phyloP scores from a whole-genome alignment of 1,140 invertebrate species.

The Asobara japonica region DNA sequence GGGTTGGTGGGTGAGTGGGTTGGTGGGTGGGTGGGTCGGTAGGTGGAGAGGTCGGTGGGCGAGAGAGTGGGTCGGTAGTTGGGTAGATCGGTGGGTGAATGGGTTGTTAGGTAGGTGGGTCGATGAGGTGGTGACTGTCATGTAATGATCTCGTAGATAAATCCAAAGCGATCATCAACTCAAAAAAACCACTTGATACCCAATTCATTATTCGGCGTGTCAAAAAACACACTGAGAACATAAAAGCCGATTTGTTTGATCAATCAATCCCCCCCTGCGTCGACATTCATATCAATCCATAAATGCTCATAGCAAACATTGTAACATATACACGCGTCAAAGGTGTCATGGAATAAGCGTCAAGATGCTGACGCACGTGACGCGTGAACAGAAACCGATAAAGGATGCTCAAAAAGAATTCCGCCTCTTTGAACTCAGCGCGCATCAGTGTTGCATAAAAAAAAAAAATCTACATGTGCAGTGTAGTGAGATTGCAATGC shows the following conservation, averaged over 20 bases:
- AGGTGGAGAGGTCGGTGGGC: no score
- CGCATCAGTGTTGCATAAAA: slow-evolving; percentile 16
- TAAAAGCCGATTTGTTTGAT: neutral
- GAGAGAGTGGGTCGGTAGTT: no score
- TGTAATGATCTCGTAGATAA: no score
- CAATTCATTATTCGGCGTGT: neutral
- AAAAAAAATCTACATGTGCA: slow-evolving; percentile 30
- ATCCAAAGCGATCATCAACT: neutral
- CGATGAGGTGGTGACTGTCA: no score
- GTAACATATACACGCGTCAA: neutral
- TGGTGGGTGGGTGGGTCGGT: no score
- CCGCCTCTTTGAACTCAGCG: slow-evolving; percentile 4
- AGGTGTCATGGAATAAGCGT: neutral
- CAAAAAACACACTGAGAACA: neutral
- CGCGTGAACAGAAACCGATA: slow-evolving; percentile 3
- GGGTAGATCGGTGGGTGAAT: no score
- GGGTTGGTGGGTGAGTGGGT: no score
- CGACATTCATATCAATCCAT: neutral
- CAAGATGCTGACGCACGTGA: neutral
- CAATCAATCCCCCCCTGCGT: neutral
- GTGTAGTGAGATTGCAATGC: slow-evolving; percentile 24
- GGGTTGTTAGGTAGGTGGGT: no score
- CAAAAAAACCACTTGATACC: neutral
- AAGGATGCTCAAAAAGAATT: neutral
- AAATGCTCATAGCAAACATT: slow-evolving; percentile 6